phyloP scores from a whole-genome alignment of 1,140 invertebrate genomes.

The Acromyrmex echinatior region DNA sequence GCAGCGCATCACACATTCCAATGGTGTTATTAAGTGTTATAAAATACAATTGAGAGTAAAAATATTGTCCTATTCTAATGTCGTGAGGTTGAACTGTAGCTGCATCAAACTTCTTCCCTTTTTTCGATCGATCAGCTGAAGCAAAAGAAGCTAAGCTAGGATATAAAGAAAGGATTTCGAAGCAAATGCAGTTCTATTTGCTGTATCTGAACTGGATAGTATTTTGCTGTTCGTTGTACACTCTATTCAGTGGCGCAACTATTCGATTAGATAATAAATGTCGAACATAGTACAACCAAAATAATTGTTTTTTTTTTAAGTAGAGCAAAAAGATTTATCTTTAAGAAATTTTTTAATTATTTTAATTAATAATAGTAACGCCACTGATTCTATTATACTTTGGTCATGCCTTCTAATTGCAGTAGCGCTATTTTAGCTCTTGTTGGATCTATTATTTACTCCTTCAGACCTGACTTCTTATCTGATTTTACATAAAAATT shows the following conservation, averaged over 20 bases:
- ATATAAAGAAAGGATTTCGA: background rate
- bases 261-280: conserved; percentile 3
- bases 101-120: background rate
- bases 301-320: background rate
- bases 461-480: conserved; percentile 1
- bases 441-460: background rate
- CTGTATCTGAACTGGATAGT: background rate
- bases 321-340: background rate
- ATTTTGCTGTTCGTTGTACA: conserved; percentile 12
- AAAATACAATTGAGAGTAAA: background rate
- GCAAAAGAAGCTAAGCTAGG: background rate
- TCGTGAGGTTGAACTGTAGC: background rate
- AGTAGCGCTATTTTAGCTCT: conserved; percentile 5
- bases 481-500: conserved; percentile 10
- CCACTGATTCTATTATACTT: background rate
- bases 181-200: background rate
- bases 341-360: background rate
- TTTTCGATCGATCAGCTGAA: background rate
- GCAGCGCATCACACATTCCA: conserved; percentile 31
- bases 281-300: background rate
- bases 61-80: background rate
- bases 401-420: conserved; percentile 5
- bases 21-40: conserved; percentile 62
- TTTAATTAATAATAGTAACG: conserved; percentile 18
- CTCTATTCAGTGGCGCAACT: conserved; percentile 13